These are phyloP conservation scores for Ephestia elutella DNA, from an alignment of 1,140 invertebrate species.

Conservation along the genomic window DNA sequence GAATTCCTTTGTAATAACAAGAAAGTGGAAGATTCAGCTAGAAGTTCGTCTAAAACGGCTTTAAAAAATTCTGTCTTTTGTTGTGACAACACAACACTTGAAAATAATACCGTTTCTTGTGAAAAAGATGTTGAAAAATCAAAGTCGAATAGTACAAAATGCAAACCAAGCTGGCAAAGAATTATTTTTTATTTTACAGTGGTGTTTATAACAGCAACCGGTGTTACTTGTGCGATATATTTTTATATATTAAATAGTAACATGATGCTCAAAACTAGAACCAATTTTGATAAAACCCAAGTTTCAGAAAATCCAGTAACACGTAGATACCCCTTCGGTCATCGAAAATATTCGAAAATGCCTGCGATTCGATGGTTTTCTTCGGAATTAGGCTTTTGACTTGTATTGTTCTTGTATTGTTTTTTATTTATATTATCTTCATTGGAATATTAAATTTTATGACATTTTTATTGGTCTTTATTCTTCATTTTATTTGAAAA, in stretches of 20 bases:
- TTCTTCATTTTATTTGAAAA: not conserved
- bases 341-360: not conserved
- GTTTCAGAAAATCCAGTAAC: not conserved
- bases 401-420: not conserved
- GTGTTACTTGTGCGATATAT: not conserved
- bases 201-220: not conserved
- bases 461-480: not conserved
- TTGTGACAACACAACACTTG: not conserved
- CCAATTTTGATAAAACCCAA: not conserved
- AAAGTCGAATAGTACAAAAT: not conserved
- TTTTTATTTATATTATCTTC: not conserved
- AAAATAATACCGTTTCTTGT: not conserved
- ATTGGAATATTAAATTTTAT: not conserved
- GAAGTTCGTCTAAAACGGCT: conserved; percentile 1
- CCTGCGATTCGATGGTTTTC: not conserved
- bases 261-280: not conserved
- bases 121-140: not conserved
- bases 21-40: conserved; percentile 10
- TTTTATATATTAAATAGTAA: not conserved
- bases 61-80: not conserved
- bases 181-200: not conserved
- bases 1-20: conserved; percentile 15
- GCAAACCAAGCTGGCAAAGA: not conserved
- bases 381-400: not conserved
- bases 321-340: not conserved